Conservation (phyloP, 2,797 vertebrate genomes). For the Picus viridis region DNA sequence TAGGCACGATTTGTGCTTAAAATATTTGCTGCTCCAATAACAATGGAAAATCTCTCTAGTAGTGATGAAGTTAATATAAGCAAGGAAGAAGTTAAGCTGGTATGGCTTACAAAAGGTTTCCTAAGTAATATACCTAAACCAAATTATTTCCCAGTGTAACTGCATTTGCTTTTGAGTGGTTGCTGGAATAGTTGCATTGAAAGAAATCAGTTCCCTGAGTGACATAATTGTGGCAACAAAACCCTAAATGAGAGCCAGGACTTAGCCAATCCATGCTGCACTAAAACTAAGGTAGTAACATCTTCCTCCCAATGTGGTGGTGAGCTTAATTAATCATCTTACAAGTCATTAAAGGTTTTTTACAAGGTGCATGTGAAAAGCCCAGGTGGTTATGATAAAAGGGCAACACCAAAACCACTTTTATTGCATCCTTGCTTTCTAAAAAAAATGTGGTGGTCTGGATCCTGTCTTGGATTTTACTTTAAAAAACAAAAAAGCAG, state of each 20-base stretch:
- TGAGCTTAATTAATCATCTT: slow-evolving; percentile 48
- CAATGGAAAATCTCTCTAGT: background rate
- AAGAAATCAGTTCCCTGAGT: slow-evolving; percentile 1
- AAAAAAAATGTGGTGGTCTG: background rate
- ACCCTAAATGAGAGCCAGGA: background rate
- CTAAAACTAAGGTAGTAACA: background rate
- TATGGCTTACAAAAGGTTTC: background rate
- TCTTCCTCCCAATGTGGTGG: background rate
- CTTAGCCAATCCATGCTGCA: background rate
- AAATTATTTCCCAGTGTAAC: slow-evolving; percentile 3
- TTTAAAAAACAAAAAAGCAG: background rate
- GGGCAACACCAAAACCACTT: background rate
- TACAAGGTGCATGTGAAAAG: slow-evolving; percentile 3
- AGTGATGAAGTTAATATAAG: background rate
- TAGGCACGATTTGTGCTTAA: background rate
- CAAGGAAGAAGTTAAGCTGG: background rate
- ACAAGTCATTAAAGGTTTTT: slow-evolving; percentile 43
- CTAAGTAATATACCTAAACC: background rate
- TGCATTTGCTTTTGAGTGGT: slow-evolving; percentile 27
- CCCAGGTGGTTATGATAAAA: slow-evolving; percentile 26
- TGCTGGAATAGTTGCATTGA: slow-evolving; percentile 4
- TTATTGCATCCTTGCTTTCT: background rate
- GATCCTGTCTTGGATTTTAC: background rate
- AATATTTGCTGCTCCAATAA: background rate
- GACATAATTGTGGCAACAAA: slow-evolving; percentile 38